Base-by-base conservation (phyloP, 2,888 invertebrate species). In the Chaetoderma sp. region DNA sequence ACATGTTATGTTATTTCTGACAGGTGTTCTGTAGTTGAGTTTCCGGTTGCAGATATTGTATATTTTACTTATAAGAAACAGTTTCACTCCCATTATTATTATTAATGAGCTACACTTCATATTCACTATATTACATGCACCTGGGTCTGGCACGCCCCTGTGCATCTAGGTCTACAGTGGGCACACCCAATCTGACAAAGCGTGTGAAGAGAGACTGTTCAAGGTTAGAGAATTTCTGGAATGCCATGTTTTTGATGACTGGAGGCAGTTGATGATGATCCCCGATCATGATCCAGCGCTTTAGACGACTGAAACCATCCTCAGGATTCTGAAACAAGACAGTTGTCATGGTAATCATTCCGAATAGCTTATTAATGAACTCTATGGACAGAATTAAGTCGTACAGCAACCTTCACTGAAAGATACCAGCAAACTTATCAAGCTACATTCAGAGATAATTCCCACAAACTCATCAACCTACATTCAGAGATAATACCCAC, bases 221-320 rank as follows among this genome's bases (percentile, higher is more conserved):
- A 98, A 99, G 98, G 83, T 99, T 99, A 60, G 96, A 97, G 88
- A 96, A 99, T 86, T 99, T 99, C 87, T 99, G 98, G 88, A 99
- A 99, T 6, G 99, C 98, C 95, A 98, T 98, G 87, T 99, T 99
- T 88, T 99, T 99, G 52, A 99, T 98, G 13, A 99, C 98, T 0
- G 99, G 99, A 0, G 99, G 99, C 76, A 99, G 89, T 87, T 99
- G 99, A 88, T 99, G 97, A 87, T 99, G 99, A 88, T 91, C 98
- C 0, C 99, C 99, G 80, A 99, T 99, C 99, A 99, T 99, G 78
- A 99, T 98, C 98, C 99, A 99, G 18, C 99, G 90, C 87, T 99
- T 99, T 66, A 99, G 89, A 0, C 98, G 90, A 83, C 96, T 98
- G 75, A 92, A 93, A 0, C 97, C 98, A 84, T 99, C 97, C 85